phyloP scores from a whole-genome alignment of 1,140 invertebrate genomes.

The Nixonia krombeini region DNA sequence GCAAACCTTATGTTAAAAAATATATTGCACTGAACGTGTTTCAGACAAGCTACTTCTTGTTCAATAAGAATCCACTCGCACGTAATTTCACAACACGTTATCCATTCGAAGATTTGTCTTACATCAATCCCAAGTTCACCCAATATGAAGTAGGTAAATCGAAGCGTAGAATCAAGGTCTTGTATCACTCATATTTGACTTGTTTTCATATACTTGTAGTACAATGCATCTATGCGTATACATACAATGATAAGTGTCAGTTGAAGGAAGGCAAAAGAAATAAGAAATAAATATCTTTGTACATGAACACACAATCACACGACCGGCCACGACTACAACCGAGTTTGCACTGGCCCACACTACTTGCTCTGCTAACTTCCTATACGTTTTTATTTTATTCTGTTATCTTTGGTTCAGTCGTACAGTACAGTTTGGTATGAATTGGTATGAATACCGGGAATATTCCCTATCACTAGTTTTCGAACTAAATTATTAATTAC shows the following conservation, averaged over 20 bases:
- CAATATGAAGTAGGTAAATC: neutral
- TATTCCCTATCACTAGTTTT: too few relatives aligned
- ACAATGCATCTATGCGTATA: neutral
- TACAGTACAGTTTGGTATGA: too few relatives aligned
- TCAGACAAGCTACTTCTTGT: neutral
- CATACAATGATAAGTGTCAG: neutral
- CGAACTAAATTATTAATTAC: too few relatives aligned
- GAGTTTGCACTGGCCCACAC: too few relatives aligned
- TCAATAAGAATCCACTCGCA: neutral
- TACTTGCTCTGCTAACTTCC: too few relatives aligned
- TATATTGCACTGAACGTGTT: neutral
- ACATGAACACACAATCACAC: too few relatives aligned
- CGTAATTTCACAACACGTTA: neutral
- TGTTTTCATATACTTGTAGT: neutral
- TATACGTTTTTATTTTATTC: too few relatives aligned
- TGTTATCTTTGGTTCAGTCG: too few relatives aligned
- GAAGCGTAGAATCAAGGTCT: conserved; percentile 3
- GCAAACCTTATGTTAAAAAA: neutral
- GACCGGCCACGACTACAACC: too few relatives aligned
- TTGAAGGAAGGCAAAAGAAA: neutral
- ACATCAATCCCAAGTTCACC: neutral
- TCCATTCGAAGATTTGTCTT: neutral
- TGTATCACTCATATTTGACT: conserved; percentile 9
- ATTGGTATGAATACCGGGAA: too few relatives aligned
- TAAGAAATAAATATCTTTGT: neutral